Evolutionary conservation across 1,140 invertebrate species (phyloP), one percentile per base, ranked within the genome.

Genomic region (Metaphire vulgaris): DNA sequence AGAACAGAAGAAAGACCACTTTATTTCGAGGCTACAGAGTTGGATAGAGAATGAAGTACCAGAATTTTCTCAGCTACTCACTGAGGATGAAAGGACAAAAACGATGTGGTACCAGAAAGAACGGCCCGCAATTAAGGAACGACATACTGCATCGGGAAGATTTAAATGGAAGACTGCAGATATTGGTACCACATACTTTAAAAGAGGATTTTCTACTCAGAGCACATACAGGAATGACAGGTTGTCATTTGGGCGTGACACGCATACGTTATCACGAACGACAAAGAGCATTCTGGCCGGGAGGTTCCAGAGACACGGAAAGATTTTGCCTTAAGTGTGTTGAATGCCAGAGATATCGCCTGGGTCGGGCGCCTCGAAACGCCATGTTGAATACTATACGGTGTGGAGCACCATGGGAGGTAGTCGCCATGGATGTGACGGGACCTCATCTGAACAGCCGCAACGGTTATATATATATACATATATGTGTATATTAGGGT

Each of bases 181-280:
- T 65, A 15, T 65, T 65, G 56, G 56, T 65, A 65, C 56, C 56
- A 14, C 14, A 65, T 15, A 65, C 14, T 65, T 14, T 65, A 26
- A 26, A 15, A 65, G 56, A 65, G 26, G 14, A 14, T 15, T 15
- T 65, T 65, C 26, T 65, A 26, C 26, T 65, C 14, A 65, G 14
- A 15, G 56, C 56, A 14, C 56, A 65, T 65, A 65, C 56, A 65
- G 56, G 56, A 15, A 26, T 65, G 56, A 65, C 56, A 14, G 56
- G 56, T 15, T 14, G 56, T 15, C 56, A 65, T 65, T 26, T 65
- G 56, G 56, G 56, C 14, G 26, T 65, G 14, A 93, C 14, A 15
- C 14, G 26, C 14, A 14, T 65, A 26, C 14, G 26, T 15, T 14
- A 65, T 15, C 26, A 14, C 56, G 56, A 15, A 15, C 56, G 26